Conservation (phyloP, 2,888 invertebrate species). For the Amiota communis region DNA sequence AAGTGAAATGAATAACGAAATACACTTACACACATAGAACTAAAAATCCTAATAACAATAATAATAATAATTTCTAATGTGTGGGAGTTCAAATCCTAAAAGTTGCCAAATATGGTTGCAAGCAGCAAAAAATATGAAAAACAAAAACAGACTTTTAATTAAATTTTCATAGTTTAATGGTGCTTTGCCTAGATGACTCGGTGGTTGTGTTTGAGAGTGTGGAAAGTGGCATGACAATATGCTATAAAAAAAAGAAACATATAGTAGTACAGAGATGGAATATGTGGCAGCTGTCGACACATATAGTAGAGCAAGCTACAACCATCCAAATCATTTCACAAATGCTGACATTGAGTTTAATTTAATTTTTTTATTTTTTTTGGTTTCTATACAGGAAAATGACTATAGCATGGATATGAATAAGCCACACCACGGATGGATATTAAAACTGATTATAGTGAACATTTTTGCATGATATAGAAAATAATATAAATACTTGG, state of each 20-base stretch:
- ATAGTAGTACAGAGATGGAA: too few species aligned
- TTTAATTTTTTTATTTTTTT: not conserved
- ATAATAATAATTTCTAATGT: constrained; percentile 3
- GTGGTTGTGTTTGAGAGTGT: not conserved
- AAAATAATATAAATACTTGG: too few species aligned
- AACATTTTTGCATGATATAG: too few species aligned
- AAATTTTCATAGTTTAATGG: constrained; percentile 21
- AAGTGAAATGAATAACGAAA: not conserved
- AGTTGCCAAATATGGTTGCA: too few species aligned
- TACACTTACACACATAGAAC: too few species aligned
- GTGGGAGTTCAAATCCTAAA: too few species aligned
- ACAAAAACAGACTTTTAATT: constrained; percentile 30
- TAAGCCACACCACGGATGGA: too few species aligned
- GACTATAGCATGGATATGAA: too few species aligned
- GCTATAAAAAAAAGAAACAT: too few species aligned
- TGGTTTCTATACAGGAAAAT: not conserved
- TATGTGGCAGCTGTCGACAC: not conserved
- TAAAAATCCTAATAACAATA: not conserved
- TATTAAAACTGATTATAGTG: too few species aligned
- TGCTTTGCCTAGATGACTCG: not conserved
- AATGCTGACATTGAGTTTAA: not conserved
- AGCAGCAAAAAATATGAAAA: not conserved
- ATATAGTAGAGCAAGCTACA: too few species aligned
- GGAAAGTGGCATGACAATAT: not conserved
- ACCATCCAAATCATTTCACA: not conserved